Percentiles rank a stretch among this genome's conserved stretches.
Evolutionary conservation across 2,797 vertebrate genomes (phyloP).

Genomic region (Leuciscus waleckii): DNA sequence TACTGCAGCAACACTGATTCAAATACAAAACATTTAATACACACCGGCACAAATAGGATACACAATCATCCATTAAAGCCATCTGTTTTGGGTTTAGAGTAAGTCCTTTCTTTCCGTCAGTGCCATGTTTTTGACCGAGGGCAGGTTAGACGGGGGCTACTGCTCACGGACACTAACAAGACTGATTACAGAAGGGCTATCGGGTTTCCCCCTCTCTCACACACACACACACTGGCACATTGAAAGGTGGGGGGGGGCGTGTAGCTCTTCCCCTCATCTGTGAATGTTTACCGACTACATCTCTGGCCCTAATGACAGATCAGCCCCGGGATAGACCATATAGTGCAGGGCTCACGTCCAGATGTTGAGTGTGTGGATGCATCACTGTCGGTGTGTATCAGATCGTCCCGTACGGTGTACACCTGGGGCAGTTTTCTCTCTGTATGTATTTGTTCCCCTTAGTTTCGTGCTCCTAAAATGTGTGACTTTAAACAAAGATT

Average conservation of each 20-base stretch:
- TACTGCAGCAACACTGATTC: background rate
- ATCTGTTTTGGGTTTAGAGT: constrained; percentile 57
- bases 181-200: constrained; percentile 55
- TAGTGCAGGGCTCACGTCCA: constrained; percentile 8
- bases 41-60: constrained; percentile 39
- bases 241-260: constrained; percentile 12
- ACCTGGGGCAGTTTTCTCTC: constrained; percentile 8
- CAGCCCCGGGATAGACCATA: constrained; percentile 53
- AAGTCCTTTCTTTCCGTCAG: constrained; percentile 52
- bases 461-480: constrained; percentile 36
- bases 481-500: constrained; percentile 46
- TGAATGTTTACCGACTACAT: constrained; percentile 55
- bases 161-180: constrained; percentile 62
- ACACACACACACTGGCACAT: constrained; percentile 33
- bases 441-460: constrained; percentile 31
- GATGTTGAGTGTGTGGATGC: constrained; percentile 45
- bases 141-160: constrained; percentile 55
- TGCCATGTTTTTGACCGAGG: constrained; percentile 51
- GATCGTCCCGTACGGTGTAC: constrained; percentile 1
- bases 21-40: constrained; percentile 31
- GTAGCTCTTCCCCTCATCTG: constrained; percentile 53
- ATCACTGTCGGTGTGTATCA: constrained; percentile 10
- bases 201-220: constrained; percentile 31
- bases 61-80: constrained; percentile 42
- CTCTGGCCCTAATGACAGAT: constrained; percentile 59